Conservation (phyloP, 2,888 invertebrate genomes). For the Cancer borealis region DNA sequence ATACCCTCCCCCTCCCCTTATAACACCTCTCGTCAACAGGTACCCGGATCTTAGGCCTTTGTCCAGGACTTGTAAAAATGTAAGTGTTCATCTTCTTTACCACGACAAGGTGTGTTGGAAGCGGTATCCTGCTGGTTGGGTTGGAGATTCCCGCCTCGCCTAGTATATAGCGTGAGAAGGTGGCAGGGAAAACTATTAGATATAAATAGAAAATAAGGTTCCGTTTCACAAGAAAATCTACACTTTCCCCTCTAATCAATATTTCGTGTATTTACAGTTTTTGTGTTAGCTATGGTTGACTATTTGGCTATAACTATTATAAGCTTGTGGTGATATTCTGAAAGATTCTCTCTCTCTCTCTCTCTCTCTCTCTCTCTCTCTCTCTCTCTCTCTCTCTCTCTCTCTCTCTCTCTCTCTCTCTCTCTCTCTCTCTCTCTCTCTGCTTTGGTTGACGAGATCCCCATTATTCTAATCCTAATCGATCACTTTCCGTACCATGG, state of each 20-base stretch:
- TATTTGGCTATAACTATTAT: not conserved
- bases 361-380: slow-evolving; percentile 28
- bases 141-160: slow-evolving; percentile 1
- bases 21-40: not conserved
- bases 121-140: not conserved
- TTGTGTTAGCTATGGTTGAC: not conserved
- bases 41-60: slow-evolving; percentile 18
- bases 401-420: not conserved
- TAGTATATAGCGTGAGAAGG: not conserved
- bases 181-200: not conserved
- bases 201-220: not conserved
- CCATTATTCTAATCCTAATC: no score
- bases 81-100: slow-evolving; percentile 12
- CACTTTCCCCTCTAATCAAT: not conserved
- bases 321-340: not conserved
- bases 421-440: no score
- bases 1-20: no score
- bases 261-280: not conserved
- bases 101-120: not conserved
- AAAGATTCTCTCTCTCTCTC: not conserved
- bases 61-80: not conserved
- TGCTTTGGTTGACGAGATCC: no score
- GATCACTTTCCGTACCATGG: no score
- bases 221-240: not conserved
- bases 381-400: not conserved